Evolutionary conservation across 2,888 invertebrate genomes (phyloP).

Genomic region (Scaptomyza polygonia): DNA sequence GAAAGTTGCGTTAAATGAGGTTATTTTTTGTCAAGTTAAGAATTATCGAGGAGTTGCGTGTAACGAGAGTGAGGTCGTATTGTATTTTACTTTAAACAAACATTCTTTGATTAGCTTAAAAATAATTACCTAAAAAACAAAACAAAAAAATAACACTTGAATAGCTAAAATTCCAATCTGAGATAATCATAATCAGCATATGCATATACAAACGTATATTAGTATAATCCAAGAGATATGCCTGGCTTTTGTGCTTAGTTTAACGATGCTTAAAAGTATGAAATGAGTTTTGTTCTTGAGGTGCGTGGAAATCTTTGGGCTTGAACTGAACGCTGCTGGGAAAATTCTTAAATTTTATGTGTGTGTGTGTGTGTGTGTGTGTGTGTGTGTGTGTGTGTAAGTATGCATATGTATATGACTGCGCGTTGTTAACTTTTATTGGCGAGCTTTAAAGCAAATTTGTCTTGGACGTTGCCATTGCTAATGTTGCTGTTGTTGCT

Average conservation of each 20-base stretch:
- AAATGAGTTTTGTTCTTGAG: slow-evolving; percentile 27
- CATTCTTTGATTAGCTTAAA: neutral
- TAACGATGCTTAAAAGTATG: slow-evolving; percentile 44
- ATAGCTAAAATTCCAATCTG: slow-evolving; percentile 15
- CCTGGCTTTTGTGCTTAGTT: slow-evolving; percentile 20
- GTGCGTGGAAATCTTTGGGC: slow-evolving; percentile 26
- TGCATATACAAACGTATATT: neutral
- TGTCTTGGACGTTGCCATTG: slow-evolving; percentile 65
- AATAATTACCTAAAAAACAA: neutral
- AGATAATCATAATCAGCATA: slow-evolving; percentile 14
- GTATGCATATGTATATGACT: slow-evolving; percentile 60
- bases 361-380: slow-evolving; percentile 45
- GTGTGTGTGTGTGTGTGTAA: slow-evolving; percentile 49
- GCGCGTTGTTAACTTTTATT: slow-evolving; percentile 77
- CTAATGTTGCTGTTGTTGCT: slow-evolving; percentile 7
- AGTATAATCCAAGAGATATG: neutral
- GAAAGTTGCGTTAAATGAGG: no score
- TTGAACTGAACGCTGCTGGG: neutral
- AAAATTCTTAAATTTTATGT: slow-evolving; percentile 44
- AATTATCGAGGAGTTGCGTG: no score
- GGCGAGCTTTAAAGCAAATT: slow-evolving; percentile 79
- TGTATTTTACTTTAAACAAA: no score
- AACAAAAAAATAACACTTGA: no score
- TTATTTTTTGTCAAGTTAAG: no score
- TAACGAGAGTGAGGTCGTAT: no score